Conservation (phyloP, 2,888 invertebrate species). For the Catocala sponsa region DNA sequence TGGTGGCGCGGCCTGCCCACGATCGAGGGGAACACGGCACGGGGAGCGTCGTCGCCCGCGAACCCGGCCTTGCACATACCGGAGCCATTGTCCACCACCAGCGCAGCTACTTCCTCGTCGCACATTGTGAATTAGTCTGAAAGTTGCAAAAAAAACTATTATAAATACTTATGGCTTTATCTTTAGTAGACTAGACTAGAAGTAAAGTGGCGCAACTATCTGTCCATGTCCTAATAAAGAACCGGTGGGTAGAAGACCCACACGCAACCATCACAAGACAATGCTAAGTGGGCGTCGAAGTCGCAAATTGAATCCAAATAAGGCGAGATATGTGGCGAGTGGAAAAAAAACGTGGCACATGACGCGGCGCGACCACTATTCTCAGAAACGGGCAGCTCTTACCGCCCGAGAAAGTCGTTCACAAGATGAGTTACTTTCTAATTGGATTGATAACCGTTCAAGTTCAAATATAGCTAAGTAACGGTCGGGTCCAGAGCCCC, state of each 20-base stretch:
- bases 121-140: slow-evolving; percentile 84
- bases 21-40: slow-evolving; percentile 98
- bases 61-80: slow-evolving; percentile 99
- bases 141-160: slow-evolving; percentile 50
- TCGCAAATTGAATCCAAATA: slow-evolving; percentile 78
- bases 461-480: slow-evolving; percentile 40
- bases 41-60: slow-evolving; percentile 98
- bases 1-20: slow-evolving; percentile 97
- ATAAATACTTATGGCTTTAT: slow-evolving; percentile 30
- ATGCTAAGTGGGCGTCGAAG: slow-evolving; percentile 74
- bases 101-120: slow-evolving; percentile 95
- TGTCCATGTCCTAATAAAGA: slow-evolving; percentile 56
- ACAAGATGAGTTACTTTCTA: slow-evolving; percentile 68
- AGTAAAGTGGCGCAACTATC: slow-evolving; percentile 14
- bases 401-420: slow-evolving; percentile 69
- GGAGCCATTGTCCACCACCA: slow-evolving; percentile 99
- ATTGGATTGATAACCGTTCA: slow-evolving; percentile 52
- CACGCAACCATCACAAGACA: slow-evolving; percentile 63
- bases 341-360: slow-evolving; percentile 73
- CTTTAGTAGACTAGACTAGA: slow-evolving; percentile 10
- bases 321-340: slow-evolving; percentile 65
- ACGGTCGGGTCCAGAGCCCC: slow-evolving; percentile 18
- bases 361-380: slow-evolving; percentile 66
- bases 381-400: slow-evolving; percentile 59
- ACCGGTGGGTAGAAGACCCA: slow-evolving; percentile 72